Evolutionary conservation across 2,113 vertebrate genomes (phyloP).

Genomic region (Chascanopsetta lugubris): DNA sequence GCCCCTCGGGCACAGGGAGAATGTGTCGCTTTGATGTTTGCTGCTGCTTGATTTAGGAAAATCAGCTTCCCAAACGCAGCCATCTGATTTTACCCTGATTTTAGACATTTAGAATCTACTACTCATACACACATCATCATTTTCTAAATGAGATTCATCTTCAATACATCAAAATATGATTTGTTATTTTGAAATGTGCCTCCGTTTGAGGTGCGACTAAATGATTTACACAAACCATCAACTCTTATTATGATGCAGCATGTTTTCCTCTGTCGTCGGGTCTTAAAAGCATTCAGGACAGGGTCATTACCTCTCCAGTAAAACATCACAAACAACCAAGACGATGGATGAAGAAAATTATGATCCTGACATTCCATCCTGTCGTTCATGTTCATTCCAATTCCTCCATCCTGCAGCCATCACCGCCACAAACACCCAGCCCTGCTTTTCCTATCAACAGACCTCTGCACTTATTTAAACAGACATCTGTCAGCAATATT

Average conservation of each 20-base stretch:
- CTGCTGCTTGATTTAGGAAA: slow-evolving; percentile 5
- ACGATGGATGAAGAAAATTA: background rate
- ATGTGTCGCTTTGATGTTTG: slow-evolving; percentile 4
- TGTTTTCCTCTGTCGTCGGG: background rate
- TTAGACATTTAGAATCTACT: background rate
- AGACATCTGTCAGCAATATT: background rate
- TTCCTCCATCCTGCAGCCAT: background rate
- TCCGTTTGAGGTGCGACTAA: background rate
- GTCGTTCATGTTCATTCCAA: background rate
- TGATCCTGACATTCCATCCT: background rate
- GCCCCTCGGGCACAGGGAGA: slow-evolving; percentile 4
- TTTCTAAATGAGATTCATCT: background rate
- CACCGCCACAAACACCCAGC: background rate
- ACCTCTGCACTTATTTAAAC: background rate
- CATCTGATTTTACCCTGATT: background rate
- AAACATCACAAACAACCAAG: background rate
- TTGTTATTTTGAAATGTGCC: background rate
- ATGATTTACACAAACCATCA: background rate
- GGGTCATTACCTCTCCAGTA: background rate
- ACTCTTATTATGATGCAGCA: no score
- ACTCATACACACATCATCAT: no score
- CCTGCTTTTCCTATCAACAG: background rate
- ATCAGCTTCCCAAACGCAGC: background rate
- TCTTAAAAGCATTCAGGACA: background rate
- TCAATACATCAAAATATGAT: background rate